These are phyloP conservation scores for Mechanitis mazaeus DNA, from an alignment of 2,888 invertebrate species.

Conservation along the genomic window DNA sequence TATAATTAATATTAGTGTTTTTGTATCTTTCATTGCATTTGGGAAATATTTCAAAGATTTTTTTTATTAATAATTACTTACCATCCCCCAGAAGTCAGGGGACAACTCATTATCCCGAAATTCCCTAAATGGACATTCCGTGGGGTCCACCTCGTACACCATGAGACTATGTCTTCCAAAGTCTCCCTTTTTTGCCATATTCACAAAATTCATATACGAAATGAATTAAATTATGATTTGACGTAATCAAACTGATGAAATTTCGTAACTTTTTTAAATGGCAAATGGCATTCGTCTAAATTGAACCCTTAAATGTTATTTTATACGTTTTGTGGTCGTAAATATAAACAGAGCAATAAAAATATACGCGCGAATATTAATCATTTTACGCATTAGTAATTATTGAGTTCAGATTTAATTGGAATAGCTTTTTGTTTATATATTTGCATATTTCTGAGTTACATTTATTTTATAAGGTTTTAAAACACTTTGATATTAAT, in stretches of 20 bases:
- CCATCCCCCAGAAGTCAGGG: constrained; percentile 61
- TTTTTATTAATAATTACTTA: constrained; percentile 27
- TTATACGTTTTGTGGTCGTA: constrained; percentile 1
- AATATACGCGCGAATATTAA: constrained; percentile 1
- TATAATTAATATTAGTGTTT: constrained; percentile 1
- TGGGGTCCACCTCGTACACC: constrained; percentile 36
- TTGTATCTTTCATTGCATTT: background rate
- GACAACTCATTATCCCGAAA: constrained; percentile 59
- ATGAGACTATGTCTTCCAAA: constrained; percentile 17
- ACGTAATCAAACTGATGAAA: constrained; percentile 3
- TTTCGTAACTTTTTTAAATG: constrained; percentile 5
- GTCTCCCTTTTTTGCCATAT: constrained; percentile 26
- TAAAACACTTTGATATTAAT: no score
- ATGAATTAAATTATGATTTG: constrained; percentile 5
- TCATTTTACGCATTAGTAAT: background rate
- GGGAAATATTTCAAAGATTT: no score
- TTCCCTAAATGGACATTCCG: constrained; percentile 64
- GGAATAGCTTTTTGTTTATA: background rate
- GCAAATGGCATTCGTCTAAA: constrained; percentile 3
- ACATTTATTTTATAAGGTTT: no score
- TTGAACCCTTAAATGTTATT: constrained; percentile 4
- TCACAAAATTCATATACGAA: constrained; percentile 7
- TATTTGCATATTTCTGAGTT: background rate
- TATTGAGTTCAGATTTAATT: background rate
- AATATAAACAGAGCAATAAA: constrained; percentile 2